Evolutionary conservation across 2,888 invertebrate species (phyloP).

Genomic region (Parascotia fuliginaria): DNA sequence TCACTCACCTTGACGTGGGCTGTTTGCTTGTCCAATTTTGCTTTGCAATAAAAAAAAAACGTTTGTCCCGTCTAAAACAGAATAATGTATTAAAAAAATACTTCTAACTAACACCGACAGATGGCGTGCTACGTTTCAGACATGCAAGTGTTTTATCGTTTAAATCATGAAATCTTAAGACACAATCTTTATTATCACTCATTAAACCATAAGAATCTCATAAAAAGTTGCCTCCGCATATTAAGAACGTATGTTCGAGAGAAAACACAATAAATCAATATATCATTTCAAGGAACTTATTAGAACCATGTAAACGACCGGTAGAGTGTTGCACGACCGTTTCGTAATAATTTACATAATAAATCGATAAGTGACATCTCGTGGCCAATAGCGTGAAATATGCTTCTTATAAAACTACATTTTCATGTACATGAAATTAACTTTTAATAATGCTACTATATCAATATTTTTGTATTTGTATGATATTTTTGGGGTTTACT

Average conservation of each 20-base stretch:
- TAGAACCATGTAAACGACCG: slow-evolving; percentile 7
- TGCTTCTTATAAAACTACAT: slow-evolving; percentile 4
- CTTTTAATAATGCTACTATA: too few species aligned
- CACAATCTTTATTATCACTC: background rate
- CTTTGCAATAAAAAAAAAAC: background rate
- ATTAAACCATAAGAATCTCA: background rate
- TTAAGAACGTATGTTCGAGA: slow-evolving; percentile 7
- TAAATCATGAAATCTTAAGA: background rate
- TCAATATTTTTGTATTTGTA: too few species aligned
- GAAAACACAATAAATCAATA: slow-evolving; percentile 33
- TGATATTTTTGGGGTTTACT: too few species aligned
- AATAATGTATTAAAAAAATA: too few species aligned
- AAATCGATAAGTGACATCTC: slow-evolving; percentile 8
- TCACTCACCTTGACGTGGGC: too few species aligned
- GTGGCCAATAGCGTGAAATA: slow-evolving; percentile 9
- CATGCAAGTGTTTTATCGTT: background rate
- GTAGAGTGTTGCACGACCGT: slow-evolving; percentile 5
- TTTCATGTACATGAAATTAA: background rate
- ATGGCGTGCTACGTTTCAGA: background rate
- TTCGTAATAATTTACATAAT: slow-evolving; percentile 31
- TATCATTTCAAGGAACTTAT: slow-evolving; percentile 6
- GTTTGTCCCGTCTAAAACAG: too few species aligned
- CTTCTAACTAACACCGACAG: background rate
- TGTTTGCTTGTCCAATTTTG: background rate
- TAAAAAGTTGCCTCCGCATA: background rate